Conservation (phyloP, 1,140 invertebrate species). For the Drosophila rhopaloa region DNA sequence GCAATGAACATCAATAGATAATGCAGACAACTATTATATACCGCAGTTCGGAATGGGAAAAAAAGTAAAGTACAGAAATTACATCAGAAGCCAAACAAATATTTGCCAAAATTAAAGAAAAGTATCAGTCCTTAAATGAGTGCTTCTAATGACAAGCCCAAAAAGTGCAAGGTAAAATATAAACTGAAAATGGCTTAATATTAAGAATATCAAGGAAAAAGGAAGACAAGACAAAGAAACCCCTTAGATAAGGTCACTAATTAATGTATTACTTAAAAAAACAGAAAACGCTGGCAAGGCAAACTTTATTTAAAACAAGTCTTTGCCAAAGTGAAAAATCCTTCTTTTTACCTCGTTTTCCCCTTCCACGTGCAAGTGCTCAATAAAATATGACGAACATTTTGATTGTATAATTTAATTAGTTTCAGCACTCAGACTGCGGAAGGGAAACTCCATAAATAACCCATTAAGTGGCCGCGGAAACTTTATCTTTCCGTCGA, state of each 20-base stretch:
- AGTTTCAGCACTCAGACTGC: conserved; percentile 39
- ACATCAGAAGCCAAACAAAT: no score
- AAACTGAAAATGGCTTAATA: neutral
- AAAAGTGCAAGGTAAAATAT: no score
- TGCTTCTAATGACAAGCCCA: no score
- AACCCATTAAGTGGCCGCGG: conserved; percentile 65
- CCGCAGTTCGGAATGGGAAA: no score
- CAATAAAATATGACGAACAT: conserved; percentile 6
- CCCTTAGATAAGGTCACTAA: neutral
- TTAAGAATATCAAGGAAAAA: neutral
- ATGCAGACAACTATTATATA: neutral
- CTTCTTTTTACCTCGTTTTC: neutral
- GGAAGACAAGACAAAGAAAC: neutral
- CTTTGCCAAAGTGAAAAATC: neutral
- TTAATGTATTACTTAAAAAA: neutral
- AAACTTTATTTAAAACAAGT: neutral
- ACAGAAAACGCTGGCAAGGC: neutral
- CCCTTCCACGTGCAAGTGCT: neutral
- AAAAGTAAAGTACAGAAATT: no score
- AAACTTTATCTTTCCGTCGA: conserved; percentile 61
- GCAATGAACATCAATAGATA: no score
- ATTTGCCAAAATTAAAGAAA: no score
- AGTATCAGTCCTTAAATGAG: no score
- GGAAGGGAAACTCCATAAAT: conserved; percentile 56
- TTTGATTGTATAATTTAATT: conserved; percentile 52